Evolutionary conservation across 2,113 vertebrate species (phyloP), one percentile per base, ranked within the genome.

Genomic region (Nipponia nippon): DNA sequence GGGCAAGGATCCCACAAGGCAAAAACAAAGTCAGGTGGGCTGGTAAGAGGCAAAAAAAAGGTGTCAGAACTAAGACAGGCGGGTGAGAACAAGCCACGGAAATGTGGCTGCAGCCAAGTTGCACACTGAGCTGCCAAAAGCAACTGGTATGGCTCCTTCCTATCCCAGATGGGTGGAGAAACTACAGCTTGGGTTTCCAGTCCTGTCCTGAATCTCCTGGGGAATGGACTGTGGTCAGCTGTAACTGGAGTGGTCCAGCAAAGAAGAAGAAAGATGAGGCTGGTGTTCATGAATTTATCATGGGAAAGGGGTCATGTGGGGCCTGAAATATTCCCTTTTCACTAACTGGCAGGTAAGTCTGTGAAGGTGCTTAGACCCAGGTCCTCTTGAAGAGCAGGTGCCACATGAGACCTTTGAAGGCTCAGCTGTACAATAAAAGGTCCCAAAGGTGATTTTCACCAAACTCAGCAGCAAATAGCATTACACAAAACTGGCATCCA

Each of bases 41-140:
- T 22, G 92, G 85, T 55, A 67, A 82, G 53, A 92, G 36, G 56
- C 13, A 50, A 14, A 42, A 52, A 66, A 38, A 78, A n/a, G 44
- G 63, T 53, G 77, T 62, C 77, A 32, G 94, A 66, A 15, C 59
- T 6, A 56, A 72, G 58, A 7, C 34, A 79, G 61, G 65, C 6
- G 40, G 88, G 90, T 85, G 92, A 95, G 95, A 97, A 95, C 62
- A 90, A 95, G 71, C 90, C 96, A 90, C n/a, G 14, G 94, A 93
- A 88, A 92, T 0, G 85, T 2, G 59, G 46, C 66, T 1, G 0
- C 32, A 11, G 95, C 94, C 94, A 89, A 87, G 50, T 19, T 19
- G 63, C 11, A 1, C 4, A 3, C 0, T 32, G 47, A 76, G 66
- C 52, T 69, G 94, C 90, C 94, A 95, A 95, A 32, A 95, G 63